phyloP scores from a whole-genome alignment of 2,888 invertebrate species.

The Caenorhabditis sp. region DNA sequence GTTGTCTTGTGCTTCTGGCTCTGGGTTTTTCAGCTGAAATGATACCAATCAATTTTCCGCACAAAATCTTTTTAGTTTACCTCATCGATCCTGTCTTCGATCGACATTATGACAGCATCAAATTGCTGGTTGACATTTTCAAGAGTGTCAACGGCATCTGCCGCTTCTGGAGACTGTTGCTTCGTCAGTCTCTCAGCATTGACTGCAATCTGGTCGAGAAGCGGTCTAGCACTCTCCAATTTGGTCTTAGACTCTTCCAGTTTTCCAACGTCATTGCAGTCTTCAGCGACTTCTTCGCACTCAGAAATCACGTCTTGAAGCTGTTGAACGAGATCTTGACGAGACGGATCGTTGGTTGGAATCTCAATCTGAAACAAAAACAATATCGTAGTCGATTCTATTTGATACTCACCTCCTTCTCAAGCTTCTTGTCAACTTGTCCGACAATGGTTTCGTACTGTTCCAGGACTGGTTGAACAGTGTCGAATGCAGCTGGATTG shows the following conservation, averaged over 20 bases:
- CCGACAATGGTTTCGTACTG: slow-evolving; percentile 19
- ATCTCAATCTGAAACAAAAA: slow-evolving; percentile 39
- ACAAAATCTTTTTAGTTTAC: neutral
- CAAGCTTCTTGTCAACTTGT: slow-evolving; percentile 32
- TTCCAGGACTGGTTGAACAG: slow-evolving; percentile 26
- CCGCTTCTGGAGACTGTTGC: slow-evolving; percentile 57
- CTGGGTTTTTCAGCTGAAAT: slow-evolving; percentile 27
- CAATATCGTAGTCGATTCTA: neutral
- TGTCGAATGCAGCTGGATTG: slow-evolving; percentile 40
- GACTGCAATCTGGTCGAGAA: slow-evolving; percentile 47
- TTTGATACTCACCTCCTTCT: slow-evolving; percentile 11
- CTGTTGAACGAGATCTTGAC: slow-evolving; percentile 56
- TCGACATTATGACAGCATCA: slow-evolving; percentile 43
- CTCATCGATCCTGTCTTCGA: slow-evolving; percentile 58
- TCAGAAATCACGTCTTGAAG: slow-evolving; percentile 57
- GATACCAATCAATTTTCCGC: neutral
- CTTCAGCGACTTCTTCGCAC: slow-evolving; percentile 33
- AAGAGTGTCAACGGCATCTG: slow-evolving; percentile 58
- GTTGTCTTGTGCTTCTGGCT: slow-evolving; percentile 9
- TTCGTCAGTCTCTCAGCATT: slow-evolving; percentile 61
- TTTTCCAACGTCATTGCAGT: slow-evolving; percentile 34
- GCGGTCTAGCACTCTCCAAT: slow-evolving; percentile 43
- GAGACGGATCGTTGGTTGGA: slow-evolving; percentile 45
- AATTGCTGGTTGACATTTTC: slow-evolving; percentile 60
- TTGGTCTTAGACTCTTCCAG: slow-evolving; percentile 56